Conservation (phyloP, 2,888 invertebrate genomes). For the Daptonema setosum region DNA sequence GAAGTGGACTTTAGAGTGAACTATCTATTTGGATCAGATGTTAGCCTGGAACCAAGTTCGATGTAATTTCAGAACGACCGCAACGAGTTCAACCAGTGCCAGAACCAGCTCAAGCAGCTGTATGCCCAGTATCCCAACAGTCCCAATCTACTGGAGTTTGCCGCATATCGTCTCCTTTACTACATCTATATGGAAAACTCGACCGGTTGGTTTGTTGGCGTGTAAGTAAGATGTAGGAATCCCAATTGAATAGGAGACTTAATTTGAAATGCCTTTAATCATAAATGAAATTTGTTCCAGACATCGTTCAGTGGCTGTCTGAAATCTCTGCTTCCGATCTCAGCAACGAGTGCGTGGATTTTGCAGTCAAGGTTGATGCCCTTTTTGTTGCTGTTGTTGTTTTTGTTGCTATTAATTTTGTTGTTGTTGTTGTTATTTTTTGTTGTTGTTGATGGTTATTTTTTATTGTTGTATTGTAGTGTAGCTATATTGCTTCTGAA, state of each 20-base stretch:
- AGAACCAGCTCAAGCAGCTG: slow-evolving; percentile 84
- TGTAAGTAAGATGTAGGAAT: slow-evolving; percentile 4
- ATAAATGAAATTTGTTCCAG: no score
- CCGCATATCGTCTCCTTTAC: slow-evolving; percentile 82
- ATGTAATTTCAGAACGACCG: slow-evolving; percentile 49
- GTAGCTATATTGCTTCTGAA: no score
- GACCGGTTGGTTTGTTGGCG: slow-evolving; percentile 43
- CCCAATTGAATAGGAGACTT: no score
- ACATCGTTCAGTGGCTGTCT: slow-evolving; percentile 72
- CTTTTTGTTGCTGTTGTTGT: no score
- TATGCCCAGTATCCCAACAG: slow-evolving; percentile 37
- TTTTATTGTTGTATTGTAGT: no score
- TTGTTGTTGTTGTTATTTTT: no score
- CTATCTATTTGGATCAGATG: slow-evolving; percentile 4
- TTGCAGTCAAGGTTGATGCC: slow-evolving; percentile 44
- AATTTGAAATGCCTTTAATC: no score
- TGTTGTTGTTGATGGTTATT: no score
- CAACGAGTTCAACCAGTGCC: slow-evolving; percentile 98
- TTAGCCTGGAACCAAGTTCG: not conserved
- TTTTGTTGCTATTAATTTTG: no score
- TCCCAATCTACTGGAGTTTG: slow-evolving; percentile 63
- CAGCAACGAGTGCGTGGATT: slow-evolving; percentile 22
- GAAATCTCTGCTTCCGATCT: slow-evolving; percentile 47
- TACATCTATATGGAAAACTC: slow-evolving; percentile 94
- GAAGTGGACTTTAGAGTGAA: no score